A percentile compares a stretch with the other conserved stretches of the same genome.
Evolutionary conservation across 2,888 invertebrate species (phyloP).

Genomic region (Cataglyphis altisquamis): DNA sequence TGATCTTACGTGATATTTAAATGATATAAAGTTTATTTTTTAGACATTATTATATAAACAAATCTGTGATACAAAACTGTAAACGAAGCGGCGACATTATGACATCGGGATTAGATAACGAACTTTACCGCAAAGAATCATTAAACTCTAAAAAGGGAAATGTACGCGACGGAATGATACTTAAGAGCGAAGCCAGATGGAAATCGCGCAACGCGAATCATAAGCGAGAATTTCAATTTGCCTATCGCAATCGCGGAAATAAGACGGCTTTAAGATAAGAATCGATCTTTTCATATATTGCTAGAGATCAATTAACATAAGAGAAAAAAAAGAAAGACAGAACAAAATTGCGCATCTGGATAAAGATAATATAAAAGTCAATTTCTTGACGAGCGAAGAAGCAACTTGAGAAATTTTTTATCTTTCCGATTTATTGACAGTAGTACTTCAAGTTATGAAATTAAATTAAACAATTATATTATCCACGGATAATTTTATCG

Average conservation of each 20-base stretch:
- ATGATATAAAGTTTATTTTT: not conserved
- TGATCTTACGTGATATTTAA: not conserved
- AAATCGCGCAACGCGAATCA: conserved; percentile 55
- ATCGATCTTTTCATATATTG: conserved; percentile 53
- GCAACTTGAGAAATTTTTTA: conserved; percentile 24
- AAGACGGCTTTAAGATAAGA: conserved; percentile 53
- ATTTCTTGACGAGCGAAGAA: conserved; percentile 20
- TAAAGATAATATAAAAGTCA: conserved; percentile 41
- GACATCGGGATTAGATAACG: conserved; percentile 47
- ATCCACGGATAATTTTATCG: conserved; percentile 45
- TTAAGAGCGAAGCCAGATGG: conserved; percentile 32
- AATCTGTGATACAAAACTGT: not conserved
- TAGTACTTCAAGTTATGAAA: not conserved
- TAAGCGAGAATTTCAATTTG: conserved; percentile 56
- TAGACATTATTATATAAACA: not conserved
- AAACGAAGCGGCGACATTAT: conserved; percentile 32
- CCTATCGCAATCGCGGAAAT: conserved; percentile 57
- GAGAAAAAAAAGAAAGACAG: not conserved
- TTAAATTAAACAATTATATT: conserved; percentile 56
- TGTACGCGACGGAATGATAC: not conserved
- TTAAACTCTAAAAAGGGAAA: conserved; percentile 44
- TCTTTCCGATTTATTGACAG: conserved; percentile 15
- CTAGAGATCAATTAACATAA: conserved; percentile 41
- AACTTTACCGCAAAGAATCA: not conserved
- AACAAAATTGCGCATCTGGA: not conserved